Percentiles rank a stretch among this genome's conserved stretches.
Evolutionary conservation across 1,140 invertebrate genomes (phyloP).

Genomic region (Lasioglossum baleicum): DNA sequence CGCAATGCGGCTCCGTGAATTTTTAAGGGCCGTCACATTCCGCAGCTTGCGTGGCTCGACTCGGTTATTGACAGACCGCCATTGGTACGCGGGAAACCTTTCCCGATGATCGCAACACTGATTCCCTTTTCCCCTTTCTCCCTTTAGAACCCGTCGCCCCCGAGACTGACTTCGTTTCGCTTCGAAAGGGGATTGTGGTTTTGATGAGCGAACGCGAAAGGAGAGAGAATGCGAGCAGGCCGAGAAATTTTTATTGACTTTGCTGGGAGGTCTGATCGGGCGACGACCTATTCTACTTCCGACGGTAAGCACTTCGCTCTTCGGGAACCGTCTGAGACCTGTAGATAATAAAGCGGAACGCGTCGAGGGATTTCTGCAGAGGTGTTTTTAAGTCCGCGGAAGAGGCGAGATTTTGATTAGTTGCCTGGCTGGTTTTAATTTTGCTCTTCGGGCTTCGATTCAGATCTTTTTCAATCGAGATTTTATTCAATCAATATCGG

Average conservation of each 20-base stretch:
- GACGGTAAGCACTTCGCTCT: neutral
- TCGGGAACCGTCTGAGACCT: too few species aligned
- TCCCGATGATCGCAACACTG: neutral
- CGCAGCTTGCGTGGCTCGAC: too few species aligned
- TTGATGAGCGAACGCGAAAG: neutral
- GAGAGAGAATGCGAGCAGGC: neutral
- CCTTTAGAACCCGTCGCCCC: neutral
- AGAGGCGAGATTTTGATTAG: too few species aligned
- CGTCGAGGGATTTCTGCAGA: too few species aligned
- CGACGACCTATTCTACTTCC: neutral
- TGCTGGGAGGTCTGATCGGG: neutral
- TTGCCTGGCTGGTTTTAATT: too few species aligned
- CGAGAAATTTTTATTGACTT: neutral
- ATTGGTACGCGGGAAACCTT: neutral
- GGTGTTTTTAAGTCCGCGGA: too few species aligned
- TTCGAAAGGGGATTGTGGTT: neutral
- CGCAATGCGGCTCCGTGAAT: conserved; percentile 52
- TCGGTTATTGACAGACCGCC: conserved; percentile 26
- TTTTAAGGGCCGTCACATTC: conserved; percentile 46
- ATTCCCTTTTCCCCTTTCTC: neutral
- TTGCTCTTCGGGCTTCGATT: too few species aligned
- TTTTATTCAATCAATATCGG: too few species aligned
- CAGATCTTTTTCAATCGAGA: too few species aligned
- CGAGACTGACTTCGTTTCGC: neutral
- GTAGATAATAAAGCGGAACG: too few species aligned